A percentile compares a stretch with the other conserved stretches of the same genome.
Conservation (phyloP, 1,140 invertebrate genomes). For the Kradibia gibbosae region DNA sequence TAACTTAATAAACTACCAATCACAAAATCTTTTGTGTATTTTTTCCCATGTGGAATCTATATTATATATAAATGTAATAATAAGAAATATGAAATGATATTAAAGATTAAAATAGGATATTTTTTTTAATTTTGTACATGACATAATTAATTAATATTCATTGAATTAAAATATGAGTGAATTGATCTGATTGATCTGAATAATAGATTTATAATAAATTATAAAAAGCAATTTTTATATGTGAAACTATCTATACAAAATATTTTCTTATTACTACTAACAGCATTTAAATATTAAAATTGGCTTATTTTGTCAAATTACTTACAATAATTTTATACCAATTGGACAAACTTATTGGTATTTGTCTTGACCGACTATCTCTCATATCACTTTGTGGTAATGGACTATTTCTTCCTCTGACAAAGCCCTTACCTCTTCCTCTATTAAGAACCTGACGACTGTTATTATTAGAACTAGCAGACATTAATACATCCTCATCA, state of each 20-base stretch:
- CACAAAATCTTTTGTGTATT: slow-evolving; percentile 81
- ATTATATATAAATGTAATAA: neutral
- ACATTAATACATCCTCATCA: slow-evolving; percentile 63
- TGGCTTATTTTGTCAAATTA: too few species aligned
- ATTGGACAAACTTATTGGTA: slow-evolving; percentile 58
- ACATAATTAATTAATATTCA: too few species aligned
- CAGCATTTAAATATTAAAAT: too few species aligned
- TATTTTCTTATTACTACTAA: too few species aligned
- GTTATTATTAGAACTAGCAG: slow-evolving; percentile 54
- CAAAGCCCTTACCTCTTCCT: slow-evolving; percentile 45
- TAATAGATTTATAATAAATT: neutral
- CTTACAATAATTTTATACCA: slow-evolving; percentile 78
- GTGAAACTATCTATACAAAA: neutral
- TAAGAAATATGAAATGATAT: neutral
- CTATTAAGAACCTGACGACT: slow-evolving; percentile 53
- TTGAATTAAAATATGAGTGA: too few species aligned
- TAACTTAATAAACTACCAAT: slow-evolving; percentile 76
- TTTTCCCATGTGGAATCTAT: slow-evolving; percentile 82
- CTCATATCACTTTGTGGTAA: slow-evolving; percentile 53
- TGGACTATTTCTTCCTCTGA: slow-evolving; percentile 58
- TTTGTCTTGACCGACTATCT: slow-evolving; percentile 30
- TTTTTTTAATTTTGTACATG: too few species aligned
- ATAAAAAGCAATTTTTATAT: neutral
- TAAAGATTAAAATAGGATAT: too few species aligned
- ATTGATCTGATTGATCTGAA: too few species aligned